Conservation (phyloP, 2,888 invertebrate species). For the Drosophila antonietae region DNA sequence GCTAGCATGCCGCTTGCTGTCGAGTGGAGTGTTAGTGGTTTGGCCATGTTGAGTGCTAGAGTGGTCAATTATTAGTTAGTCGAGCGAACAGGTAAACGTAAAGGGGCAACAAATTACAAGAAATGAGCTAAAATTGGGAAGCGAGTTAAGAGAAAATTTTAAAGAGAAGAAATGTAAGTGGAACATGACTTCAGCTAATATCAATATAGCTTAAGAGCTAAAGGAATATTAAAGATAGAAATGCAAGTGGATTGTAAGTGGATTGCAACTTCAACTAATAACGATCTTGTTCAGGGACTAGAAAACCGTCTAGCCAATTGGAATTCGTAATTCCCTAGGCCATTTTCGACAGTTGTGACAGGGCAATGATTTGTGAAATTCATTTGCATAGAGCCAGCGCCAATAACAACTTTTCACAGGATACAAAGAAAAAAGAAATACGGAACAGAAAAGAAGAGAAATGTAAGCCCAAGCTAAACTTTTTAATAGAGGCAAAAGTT, state of each 20-base stretch:
- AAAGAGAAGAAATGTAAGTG: no score
- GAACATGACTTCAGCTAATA: not conserved
- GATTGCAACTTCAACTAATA: not conserved
- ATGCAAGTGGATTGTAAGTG: not conserved
- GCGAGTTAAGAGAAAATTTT: not conserved
- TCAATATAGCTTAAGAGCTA: no score
- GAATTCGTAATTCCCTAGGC: constrained; percentile 13
- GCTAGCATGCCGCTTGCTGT: constrained; percentile 23
- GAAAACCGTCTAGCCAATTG: not conserved
- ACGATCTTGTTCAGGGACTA: not conserved
- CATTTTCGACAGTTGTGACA: constrained; percentile 42
- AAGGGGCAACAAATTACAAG: not conserved
- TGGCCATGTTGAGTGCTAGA: constrained; percentile 19
- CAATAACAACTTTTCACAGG: constrained; percentile 16
- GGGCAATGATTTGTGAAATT: constrained; percentile 52
- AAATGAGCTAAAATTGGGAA: not conserved
- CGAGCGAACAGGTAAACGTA: not conserved
- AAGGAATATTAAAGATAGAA: not conserved
- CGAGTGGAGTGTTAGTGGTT: constrained; percentile 45
- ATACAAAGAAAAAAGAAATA: not conserved
- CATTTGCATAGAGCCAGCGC: constrained; percentile 42
- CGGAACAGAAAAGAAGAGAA: not conserved
- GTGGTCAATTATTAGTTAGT: constrained; percentile 24
- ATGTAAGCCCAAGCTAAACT: constrained; percentile 52
- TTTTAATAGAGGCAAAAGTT: constrained; percentile 73